These are phyloP conservation scores for Nothoprocta perdicaria DNA, from an alignment of 2,113 vertebrate genomes.

Conservation along the genomic window DNA sequence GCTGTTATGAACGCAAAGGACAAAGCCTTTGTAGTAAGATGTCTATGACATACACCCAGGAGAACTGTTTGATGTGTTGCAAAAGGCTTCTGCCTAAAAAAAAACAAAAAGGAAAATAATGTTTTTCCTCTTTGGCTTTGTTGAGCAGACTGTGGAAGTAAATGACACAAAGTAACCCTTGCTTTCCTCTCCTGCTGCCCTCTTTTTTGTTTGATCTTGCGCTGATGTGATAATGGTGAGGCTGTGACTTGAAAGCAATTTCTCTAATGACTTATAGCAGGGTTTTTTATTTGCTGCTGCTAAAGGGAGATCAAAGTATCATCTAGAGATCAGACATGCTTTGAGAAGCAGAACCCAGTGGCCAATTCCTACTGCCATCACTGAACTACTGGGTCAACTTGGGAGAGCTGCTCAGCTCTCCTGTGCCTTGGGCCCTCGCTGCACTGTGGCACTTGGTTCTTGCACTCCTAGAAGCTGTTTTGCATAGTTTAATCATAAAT, in stretches of 20 bases:
- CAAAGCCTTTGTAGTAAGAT: slow-evolving; percentile 54
- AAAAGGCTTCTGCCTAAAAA: slow-evolving; percentile 46
- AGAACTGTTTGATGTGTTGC: slow-evolving; percentile 50
- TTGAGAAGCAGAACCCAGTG: neutral
- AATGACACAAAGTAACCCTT: slow-evolving; percentile 48
- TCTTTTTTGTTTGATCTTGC: slow-evolving; percentile 54
- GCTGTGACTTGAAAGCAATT: slow-evolving; percentile 58
- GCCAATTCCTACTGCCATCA: slow-evolving; percentile 34
- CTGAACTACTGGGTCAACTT: slow-evolving; percentile 18
- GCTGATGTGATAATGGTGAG: slow-evolving; percentile 43
- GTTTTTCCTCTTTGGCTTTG: slow-evolving; percentile 54
- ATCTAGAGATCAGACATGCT: slow-evolving; percentile 46
- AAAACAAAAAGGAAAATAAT: slow-evolving; percentile 22
- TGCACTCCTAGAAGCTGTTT: neutral
- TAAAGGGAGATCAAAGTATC: slow-evolving; percentile 50
- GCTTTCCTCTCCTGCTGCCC: slow-evolving; percentile 39
- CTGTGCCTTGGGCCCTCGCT: slow-evolving; percentile 1
- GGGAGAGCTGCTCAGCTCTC: slow-evolving; percentile 21
- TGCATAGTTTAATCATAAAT: slow-evolving; percentile 49
- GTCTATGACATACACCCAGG: slow-evolving; percentile 10
- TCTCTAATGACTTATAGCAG: slow-evolving; percentile 21
- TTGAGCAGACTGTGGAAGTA: slow-evolving; percentile 17
- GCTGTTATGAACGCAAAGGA: slow-evolving; percentile 24
- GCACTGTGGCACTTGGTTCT: neutral
- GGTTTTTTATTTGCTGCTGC: slow-evolving; percentile 34